Conservation (phyloP, 2,113 vertebrate species). For the Oreotrochilus melanogaster region DNA sequence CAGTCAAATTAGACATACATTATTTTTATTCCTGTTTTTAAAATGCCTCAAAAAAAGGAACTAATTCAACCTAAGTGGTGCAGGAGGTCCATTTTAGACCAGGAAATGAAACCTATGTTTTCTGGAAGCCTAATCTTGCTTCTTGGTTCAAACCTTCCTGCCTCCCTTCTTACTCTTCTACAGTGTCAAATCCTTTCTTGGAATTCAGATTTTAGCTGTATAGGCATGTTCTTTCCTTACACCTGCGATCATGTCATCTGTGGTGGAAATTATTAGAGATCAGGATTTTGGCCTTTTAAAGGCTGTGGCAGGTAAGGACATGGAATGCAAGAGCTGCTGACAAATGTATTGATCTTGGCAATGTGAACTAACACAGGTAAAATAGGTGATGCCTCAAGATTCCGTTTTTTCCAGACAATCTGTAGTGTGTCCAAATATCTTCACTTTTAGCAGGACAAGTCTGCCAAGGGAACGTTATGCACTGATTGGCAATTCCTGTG, state of each 20-base stretch:
- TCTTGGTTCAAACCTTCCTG: not conserved
- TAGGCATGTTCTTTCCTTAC: not conserved
- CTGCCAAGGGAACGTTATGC: not conserved
- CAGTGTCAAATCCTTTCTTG: not conserved
- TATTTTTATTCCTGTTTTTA: not conserved
- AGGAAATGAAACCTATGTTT: not conserved
- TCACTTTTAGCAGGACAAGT: not conserved
- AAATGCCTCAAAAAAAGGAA: not conserved
- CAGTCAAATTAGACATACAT: not conserved
- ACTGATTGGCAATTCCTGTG: not conserved
- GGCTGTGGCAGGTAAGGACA: not conserved
- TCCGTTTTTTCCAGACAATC: slow-evolving; percentile 17
- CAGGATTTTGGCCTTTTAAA: not conserved
- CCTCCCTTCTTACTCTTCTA: not conserved
- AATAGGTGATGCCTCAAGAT: not conserved
- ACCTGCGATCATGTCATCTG: not conserved
- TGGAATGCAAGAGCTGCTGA: not conserved
- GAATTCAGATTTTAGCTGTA: not conserved
- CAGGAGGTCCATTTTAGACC: not conserved
- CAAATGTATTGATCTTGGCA: not conserved
- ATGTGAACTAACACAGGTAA: not conserved
- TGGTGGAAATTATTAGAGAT: not conserved
- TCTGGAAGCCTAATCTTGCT: not conserved
- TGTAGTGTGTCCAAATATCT: not conserved
- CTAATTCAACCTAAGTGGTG: not conserved